Evolutionary conservation across 2,113 vertebrate species (phyloP), one percentile per base, ranked within the genome.

Genomic region (Corythoichthys haematopterus): DNA sequence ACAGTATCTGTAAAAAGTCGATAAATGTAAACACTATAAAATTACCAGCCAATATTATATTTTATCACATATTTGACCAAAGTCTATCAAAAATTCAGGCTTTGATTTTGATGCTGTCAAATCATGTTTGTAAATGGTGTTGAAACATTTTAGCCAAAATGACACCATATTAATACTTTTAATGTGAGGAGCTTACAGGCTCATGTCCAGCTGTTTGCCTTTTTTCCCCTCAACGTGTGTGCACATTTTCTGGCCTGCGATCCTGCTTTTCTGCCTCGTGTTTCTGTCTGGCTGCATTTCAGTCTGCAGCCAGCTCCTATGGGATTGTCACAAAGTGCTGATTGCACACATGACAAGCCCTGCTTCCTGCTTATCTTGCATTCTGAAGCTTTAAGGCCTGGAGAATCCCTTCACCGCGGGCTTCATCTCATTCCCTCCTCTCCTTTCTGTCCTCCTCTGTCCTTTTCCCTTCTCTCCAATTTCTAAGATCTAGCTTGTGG

Each of bases 321-420:
- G 81, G 85, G 85, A 86, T 85, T 85, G 84, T 91, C 83, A 87
- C 85, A 90, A 88, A 89, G 85, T 91, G 84, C 89, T 91, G 88
- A 91, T 88, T 86, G 87, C 87, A 90, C 83, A 90, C 84, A 87
- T 81, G 87, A 90, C 89, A 88, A 88, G 84, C 70, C 74, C 66
- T 55, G 84, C 89, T 90, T 91, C 88, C 90, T 92, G 89, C 90
- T 90, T 88, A 83, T 81, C 81, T 87, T 88, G 89, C 90, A 84
- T 88, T 91, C 85, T 86, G 82, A 74, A 68, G 68, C 87, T 87
- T 86, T 86, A 74, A 80, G 74, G 83, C 83, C 87, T 88, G 82
- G 80, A 85, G 79, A 89, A 82, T 84, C 82, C 81, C 81, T 84
- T 76, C 62, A 69, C 73, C 40, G n/a, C 79, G 68, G 76, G 82